These are phyloP conservation scores for Caenorhabditis briggsae DNA, from an alignment of 1,140 invertebrate genomes.

Conservation along the genomic window DNA sequence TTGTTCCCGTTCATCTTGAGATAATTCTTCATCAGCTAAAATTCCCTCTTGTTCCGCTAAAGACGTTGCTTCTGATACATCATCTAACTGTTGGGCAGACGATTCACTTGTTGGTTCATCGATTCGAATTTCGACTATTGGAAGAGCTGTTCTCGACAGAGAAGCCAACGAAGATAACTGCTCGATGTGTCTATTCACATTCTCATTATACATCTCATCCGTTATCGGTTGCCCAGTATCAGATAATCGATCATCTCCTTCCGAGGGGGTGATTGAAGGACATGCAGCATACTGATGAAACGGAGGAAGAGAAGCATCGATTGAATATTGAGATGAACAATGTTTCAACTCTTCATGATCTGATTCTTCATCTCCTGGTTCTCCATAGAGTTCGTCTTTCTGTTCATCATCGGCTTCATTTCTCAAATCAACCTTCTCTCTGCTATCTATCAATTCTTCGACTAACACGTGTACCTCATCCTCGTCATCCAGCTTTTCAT, in stretches of 20 bases:
- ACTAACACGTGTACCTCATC: background rate
- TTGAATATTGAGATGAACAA: constrained; percentile 25
- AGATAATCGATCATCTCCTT: constrained; percentile 27
- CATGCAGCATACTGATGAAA: constrained; percentile 24
- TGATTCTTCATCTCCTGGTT: background rate
- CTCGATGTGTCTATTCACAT: constrained; percentile 2
- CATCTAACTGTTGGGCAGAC: constrained; percentile 3
- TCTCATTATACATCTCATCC: constrained; percentile 19
- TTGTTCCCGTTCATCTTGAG: constrained; percentile 12
- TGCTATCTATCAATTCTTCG: background rate
- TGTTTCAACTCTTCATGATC: constrained; percentile 34
- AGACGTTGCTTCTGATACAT: background rate
- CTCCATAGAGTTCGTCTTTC: background rate
- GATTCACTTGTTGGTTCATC: constrained; percentile 25
- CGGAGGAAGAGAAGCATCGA: constrained; percentile 10
- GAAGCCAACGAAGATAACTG: background rate
- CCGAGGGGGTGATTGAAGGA: constrained; percentile 13
- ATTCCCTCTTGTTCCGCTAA: background rate
- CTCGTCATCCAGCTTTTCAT: background rate
- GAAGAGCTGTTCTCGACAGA: background rate
- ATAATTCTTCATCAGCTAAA: background rate
- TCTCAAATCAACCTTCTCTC: no score
- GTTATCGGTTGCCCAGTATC: background rate
- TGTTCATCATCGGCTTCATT: background rate
- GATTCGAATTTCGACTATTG: constrained; percentile 8